A percentile compares a stretch with the other conserved stretches of the same genome.
These are phyloP conservation scores for Isotomurus palustris DNA, from an alignment of 2,888 invertebrate genomes.

Conservation along the genomic window DNA sequence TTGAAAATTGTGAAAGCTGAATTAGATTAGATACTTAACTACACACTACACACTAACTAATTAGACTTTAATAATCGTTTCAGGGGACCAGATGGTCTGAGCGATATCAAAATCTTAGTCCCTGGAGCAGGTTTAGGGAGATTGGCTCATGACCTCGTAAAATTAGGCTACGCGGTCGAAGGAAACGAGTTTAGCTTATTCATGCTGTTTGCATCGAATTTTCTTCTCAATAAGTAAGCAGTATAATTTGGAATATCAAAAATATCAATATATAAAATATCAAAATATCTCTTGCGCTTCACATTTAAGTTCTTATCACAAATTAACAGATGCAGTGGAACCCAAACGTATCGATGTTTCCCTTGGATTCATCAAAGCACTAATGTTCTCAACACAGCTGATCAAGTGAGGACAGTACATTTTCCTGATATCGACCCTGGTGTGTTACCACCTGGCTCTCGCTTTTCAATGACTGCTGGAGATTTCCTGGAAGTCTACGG, in stretches of 20 bases:
- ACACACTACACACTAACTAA: too few relatives aligned
- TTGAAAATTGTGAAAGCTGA: too few relatives aligned
- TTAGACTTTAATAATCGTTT: too few relatives aligned
- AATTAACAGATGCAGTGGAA: constrained; percentile 56
- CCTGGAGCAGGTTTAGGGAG: constrained; percentile 96
- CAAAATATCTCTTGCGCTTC: too few relatives aligned
- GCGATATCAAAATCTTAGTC: constrained; percentile 67
- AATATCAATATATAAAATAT: constrained; percentile 3
- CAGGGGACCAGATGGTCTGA: constrained; percentile 17
- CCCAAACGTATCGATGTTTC: constrained; percentile 73
- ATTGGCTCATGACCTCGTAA: constrained; percentile 88
- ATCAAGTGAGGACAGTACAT: constrained; percentile 70
- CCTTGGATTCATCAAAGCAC: constrained; percentile 95
- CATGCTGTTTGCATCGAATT: constrained; percentile 95
- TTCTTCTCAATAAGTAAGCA: constrained; percentile 78
- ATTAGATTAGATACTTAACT: too few relatives aligned
- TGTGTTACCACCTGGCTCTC: constrained; percentile 59
- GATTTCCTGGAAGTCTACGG: constrained; percentile 82
- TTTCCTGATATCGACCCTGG: constrained; percentile 87
- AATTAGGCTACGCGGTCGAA: constrained; percentile 82
- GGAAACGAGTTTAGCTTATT: constrained; percentile 97
- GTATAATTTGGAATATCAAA: not conserved
- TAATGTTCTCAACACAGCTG: constrained; percentile 75
- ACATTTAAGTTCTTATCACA: constrained; percentile 46
- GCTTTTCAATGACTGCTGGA: constrained; percentile 94